These are phyloP conservation scores for Galeopterus variegatus DNA, from an alignment of 2,113 vertebrate species.

Conservation along the genomic window DNA sequence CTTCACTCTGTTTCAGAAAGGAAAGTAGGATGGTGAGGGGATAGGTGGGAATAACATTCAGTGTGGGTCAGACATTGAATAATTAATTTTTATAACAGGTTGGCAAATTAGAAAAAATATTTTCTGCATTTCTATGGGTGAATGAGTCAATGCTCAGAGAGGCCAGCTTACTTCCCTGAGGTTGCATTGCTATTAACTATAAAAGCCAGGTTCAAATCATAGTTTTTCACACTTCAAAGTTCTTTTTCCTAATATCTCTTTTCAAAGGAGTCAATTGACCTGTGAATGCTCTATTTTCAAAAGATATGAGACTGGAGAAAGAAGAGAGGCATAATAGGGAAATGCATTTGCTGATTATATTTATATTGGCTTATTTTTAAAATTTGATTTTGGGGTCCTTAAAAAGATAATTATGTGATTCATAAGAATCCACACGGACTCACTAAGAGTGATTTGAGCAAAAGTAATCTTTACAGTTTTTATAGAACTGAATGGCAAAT, in stretches of 20 bases:
- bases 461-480: background rate
- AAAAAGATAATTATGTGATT: background rate
- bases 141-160: background rate
- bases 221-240: background rate
- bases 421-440: background rate
- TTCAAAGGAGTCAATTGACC: background rate
- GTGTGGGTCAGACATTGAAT: background rate
- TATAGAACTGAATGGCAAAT: background rate
- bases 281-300: background rate
- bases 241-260: background rate
- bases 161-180: background rate
- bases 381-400: background rate
- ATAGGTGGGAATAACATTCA: background rate
- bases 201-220: background rate
- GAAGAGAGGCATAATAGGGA: background rate
- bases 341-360: background rate
- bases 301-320: background rate
- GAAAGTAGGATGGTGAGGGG: background rate
- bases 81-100: constrained; percentile 28
- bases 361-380: background rate
- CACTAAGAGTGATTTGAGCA: background rate
- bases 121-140: background rate
- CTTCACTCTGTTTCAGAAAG: background rate
- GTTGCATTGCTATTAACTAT: background rate
- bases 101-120: background rate